Evolutionary conservation across 2,888 invertebrate genomes (phyloP).

Genomic region (Chelonus formosanus): DNA sequence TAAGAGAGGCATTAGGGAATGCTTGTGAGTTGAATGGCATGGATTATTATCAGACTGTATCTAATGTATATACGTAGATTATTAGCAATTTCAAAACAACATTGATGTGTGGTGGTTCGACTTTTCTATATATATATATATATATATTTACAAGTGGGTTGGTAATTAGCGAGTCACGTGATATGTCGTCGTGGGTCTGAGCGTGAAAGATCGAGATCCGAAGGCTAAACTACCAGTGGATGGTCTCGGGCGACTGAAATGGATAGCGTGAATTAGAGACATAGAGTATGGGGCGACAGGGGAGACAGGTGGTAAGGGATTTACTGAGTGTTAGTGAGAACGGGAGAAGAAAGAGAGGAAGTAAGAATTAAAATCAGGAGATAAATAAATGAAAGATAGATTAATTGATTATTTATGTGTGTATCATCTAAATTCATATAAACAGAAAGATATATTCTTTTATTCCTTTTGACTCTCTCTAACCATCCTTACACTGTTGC

Average conservation of each 20-base stretch:
- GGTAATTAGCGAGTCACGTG: constrained; percentile 49
- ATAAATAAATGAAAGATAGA: neutral
- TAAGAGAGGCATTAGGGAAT: constrained; percentile 52
- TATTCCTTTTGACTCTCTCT: constrained; percentile 22
- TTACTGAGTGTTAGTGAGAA: constrained; percentile 4
- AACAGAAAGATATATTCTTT: constrained; percentile 13
- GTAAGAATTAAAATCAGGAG: neutral
- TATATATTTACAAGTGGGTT: constrained; percentile 38
- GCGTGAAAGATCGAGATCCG: constrained; percentile 13
- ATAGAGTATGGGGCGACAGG: neutral
- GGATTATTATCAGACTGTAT: neutral
- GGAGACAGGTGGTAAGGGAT: constrained; percentile 21
- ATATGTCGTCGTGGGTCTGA: constrained; percentile 35
- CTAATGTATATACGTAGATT: too few relatives aligned
- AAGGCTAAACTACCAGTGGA: constrained; percentile 5
- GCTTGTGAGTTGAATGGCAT: constrained; percentile 37
- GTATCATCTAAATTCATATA: neutral
- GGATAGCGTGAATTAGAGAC: constrained; percentile 33
- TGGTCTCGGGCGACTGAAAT: constrained; percentile 30
- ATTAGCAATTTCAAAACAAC: too few relatives aligned
- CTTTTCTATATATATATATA: neutral
- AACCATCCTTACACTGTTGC: neutral
- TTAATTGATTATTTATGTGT: too few relatives aligned
- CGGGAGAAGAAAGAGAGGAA: neutral
- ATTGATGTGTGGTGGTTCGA: too few relatives aligned